phyloP scores from a whole-genome alignment of 2,888 invertebrate genomes.

The Apamea epomidion region DNA sequence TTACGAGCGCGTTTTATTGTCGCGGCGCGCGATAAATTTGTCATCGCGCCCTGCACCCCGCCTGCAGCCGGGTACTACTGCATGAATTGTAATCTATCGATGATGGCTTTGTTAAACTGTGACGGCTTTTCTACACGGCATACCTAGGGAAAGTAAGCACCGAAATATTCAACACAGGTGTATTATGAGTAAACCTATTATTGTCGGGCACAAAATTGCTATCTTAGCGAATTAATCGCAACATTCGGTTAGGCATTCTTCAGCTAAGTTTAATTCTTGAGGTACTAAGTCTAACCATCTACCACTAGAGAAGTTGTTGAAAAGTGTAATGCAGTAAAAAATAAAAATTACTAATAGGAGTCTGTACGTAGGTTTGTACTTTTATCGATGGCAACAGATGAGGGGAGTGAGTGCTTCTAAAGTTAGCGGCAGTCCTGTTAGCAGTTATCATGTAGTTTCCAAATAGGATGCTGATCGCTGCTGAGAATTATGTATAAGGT shows the following conservation, averaged over 20 bases:
- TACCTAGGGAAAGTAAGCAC: background rate
- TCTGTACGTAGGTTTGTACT: background rate
- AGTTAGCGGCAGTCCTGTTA: background rate
- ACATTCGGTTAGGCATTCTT: background rate
- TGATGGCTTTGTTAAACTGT: conserved; percentile 7
- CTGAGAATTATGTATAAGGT: background rate
- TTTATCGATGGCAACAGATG: background rate
- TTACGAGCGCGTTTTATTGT: conserved; percentile 88
- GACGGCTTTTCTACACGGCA: background rate
- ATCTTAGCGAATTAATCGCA: background rate
- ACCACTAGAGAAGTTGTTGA: too few relatives aligned
- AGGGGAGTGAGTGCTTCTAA: too few relatives aligned
- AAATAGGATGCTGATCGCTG: background rate
- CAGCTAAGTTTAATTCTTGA: background rate
- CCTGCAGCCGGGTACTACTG: conserved; percentile 23
- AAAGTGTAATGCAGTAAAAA: background rate
- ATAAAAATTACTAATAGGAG: background rate
- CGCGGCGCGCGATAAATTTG: conserved; percentile 85
- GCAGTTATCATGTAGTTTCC: background rate
- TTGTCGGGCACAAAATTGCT: background rate
- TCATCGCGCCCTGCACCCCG: conserved; percentile 74
- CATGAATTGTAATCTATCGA: conserved; percentile 57
- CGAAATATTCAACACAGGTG: background rate
- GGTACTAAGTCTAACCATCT: background rate
- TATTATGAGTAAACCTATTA: background rate